Base-by-base conservation (phyloP, 30 jellyfish, hydroid and myxozoan species). In the Hydractinia symbiolongicarpus region DNA sequence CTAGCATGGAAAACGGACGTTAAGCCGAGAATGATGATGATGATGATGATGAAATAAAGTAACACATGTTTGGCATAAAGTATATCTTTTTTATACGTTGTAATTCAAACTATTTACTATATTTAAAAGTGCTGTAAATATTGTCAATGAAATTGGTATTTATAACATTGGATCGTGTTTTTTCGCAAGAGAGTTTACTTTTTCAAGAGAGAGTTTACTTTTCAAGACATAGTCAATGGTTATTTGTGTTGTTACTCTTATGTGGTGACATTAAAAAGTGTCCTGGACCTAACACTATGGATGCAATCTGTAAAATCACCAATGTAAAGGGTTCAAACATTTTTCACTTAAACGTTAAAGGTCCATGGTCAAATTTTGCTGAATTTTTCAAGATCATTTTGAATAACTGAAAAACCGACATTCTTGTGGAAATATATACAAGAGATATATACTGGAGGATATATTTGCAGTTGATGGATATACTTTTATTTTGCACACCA, bases 271-370 rank as follows among this genome's bases (percentile, higher is more conserved):
- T 57, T 57, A n/a, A 57, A 57, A 57, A 57, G 68, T 57, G 68
- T 57, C 68, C 68, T 57, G 68, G 68, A 9, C 68, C 68, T 57
- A 57, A 57, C 68, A 57, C 68, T 57, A 57, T 57, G 68, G 68
- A 57, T 57, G 68, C 10, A 57, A 57, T 57, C 68, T 9, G n/a
- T 57, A n/a, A 57, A 57, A 9, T 57, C 68, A 57, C 68, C 68
- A 57, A 57, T n/a, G 68, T n/a, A n/a, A 57, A 57, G 68, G 68
- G 68, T 57, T 9, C n/a, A n/a, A 57, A 57, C n/a, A 57, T 57
- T n/a, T n/a, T 57, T 57, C 68, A 57, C 68, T 57, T 57, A n/a
- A 57, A 57, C 68, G 68, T 57, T 57, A 57, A n/a, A 57, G 68
- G 68, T 57, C 68, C n/a, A 57, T 57, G 68, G 68, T n/a, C 68